A percentile compares a stretch with the other conserved stretches of the same genome.
phyloP scores from a whole-genome alignment of 2,888 invertebrate genomes.

The Glaucopsyche alexis region DNA sequence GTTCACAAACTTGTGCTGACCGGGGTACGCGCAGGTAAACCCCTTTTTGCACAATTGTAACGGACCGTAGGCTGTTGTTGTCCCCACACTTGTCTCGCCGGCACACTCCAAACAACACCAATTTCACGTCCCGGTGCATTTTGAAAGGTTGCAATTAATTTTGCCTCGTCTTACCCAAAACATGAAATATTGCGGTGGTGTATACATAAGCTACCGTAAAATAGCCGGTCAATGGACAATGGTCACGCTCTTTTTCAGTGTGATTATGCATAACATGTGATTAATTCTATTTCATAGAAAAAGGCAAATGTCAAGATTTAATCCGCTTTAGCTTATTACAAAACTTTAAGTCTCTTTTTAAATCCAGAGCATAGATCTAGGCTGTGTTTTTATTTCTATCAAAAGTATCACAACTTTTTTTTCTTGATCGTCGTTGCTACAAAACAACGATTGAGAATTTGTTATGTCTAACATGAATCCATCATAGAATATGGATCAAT shows the following conservation, averaged over 20 bases:
- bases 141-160: conserved; percentile 71
- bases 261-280: not conserved
- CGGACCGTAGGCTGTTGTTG: conserved; percentile 51
- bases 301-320: not conserved
- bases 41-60: conserved; percentile 78
- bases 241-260: not conserved
- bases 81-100: conserved; percentile 69
- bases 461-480: conserved; percentile 41
- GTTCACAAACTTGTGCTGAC: conserved; percentile 33
- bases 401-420: not conserved
- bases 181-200: conserved; percentile 53
- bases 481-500: conserved; percentile 48
- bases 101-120: conserved; percentile 63
- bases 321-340: not conserved
- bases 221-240: conserved; percentile 49
- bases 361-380: not conserved
- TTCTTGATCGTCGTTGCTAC: not conserved
- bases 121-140: conserved; percentile 72
- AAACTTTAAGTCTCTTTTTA: not conserved
- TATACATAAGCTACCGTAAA: conserved; percentile 58
- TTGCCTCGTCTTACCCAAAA: conserved; percentile 51
- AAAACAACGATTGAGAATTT: conserved; percentile 21
- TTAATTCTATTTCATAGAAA: not conserved
- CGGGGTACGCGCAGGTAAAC: conserved; percentile 66
- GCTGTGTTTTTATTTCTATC: not conserved